These are phyloP conservation scores for Dysmachus trigonus DNA, from an alignment of 2,888 invertebrate genomes.

Conservation along the genomic window DNA sequence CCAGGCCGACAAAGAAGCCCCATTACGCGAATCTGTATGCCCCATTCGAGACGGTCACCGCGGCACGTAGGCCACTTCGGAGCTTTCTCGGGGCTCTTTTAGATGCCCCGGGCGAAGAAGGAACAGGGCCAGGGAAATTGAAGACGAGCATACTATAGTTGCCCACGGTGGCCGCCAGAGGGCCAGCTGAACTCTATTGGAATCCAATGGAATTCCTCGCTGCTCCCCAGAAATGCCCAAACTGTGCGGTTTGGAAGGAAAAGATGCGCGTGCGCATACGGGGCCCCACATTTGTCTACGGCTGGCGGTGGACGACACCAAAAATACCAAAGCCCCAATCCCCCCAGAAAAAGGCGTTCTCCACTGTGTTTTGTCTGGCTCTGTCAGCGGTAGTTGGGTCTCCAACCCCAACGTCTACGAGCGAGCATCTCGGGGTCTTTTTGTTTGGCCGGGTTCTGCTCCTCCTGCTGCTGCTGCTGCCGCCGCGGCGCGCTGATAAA, in stretches of 20 bases:
- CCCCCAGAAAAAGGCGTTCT: neutral
- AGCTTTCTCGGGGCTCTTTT: neutral
- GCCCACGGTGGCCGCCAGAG: neutral
- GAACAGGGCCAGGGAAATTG: neutral
- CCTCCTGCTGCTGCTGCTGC: neutral
- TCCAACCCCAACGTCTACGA: neutral
- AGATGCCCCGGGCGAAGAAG: neutral
- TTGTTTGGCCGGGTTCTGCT: neutral
- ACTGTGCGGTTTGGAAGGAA: neutral
- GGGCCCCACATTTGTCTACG: neutral
- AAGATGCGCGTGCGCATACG: neutral
- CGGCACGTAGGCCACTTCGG: neutral
- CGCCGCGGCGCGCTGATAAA: neutral
- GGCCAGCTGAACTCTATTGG: neutral
- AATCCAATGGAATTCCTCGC: neutral
- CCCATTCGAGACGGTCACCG: neutral
- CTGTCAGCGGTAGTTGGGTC: neutral
- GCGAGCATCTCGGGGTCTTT: neutral
- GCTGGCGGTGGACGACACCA: neutral
- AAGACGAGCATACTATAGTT: neutral
- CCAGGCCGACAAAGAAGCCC: neutral
- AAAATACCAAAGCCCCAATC: neutral
- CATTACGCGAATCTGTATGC: neutral
- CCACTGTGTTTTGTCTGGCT: slow-evolving; percentile 2
- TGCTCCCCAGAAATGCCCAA: neutral